Evolutionary conservation across 2,113 vertebrate genomes (phyloP).

Genomic region (Lanius collurio): DNA sequence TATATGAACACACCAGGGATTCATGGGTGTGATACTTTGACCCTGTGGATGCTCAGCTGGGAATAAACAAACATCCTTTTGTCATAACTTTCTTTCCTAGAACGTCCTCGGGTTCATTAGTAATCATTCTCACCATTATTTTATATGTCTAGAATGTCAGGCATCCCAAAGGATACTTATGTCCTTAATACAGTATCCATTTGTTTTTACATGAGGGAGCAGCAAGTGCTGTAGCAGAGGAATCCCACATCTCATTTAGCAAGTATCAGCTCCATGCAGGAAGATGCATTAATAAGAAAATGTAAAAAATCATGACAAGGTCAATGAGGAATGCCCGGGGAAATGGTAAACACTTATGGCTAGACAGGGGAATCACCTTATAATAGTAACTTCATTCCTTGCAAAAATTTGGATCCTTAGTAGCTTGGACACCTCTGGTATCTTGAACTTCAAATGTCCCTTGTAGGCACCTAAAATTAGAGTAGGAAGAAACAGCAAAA

Average conservation of each 20-base stretch:
- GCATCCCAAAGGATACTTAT: neutral
- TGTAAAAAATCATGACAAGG: neutral
- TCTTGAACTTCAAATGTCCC: neutral
- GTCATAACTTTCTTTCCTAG: neutral
- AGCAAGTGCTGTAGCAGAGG: neutral
- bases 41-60: neutral
- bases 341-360: neutral
- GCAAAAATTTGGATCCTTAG: neutral
- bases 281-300: neutral
- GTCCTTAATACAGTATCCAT: neutral
- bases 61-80: constrained; percentile 7
- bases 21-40: neutral
- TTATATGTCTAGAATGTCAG: neutral
- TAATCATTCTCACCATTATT: neutral
- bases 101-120: neutral
- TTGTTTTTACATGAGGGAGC: neutral
- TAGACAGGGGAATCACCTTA: neutral
- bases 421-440: neutral
- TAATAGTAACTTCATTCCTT: neutral
- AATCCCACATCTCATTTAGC: neutral
- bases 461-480: neutral
- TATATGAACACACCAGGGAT: neutral
- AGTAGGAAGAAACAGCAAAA: neutral
- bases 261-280: neutral
- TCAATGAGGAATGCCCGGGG: neutral